Evolutionary conservation across 2,888 invertebrate species (phyloP).

Genomic region (Amblyteles armatorius): DNA sequence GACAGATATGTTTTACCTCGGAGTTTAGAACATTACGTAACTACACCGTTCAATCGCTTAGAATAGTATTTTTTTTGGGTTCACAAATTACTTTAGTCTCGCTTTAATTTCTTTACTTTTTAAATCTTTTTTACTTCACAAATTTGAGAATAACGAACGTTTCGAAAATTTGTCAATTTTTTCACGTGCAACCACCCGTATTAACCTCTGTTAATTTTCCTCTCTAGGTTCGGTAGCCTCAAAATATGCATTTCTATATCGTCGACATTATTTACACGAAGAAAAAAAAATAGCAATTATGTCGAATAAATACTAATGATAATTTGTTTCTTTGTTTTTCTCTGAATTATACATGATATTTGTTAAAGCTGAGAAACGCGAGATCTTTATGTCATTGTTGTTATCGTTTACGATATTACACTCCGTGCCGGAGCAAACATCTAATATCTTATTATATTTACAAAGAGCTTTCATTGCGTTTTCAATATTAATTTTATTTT

Average conservation of each 20-base stretch:
- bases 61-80: conserved; percentile 14
- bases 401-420: conserved; percentile 41
- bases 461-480: conserved; percentile 65
- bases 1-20: conserved; percentile 78
- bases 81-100: conserved; percentile 38
- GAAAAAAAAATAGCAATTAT: conserved; percentile 64
- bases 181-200: conserved; percentile 25
- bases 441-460: conserved; percentile 59
- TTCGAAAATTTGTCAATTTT: conserved; percentile 40
- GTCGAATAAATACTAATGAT: conserved; percentile 71
- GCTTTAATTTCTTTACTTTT: conserved; percentile 25
- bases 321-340: conserved; percentile 29
- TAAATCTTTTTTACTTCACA: conserved; percentile 20
- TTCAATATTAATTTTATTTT: conserved; percentile 39
- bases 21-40: conserved; percentile 69
- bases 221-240: conserved; percentile 33
- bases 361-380: conserved; percentile 73
- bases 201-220: conserved; percentile 15
- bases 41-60: conserved; percentile 51
- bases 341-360: conserved; percentile 71
- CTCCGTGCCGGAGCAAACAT: conserved; percentile 45
- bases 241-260: conserved; percentile 60
- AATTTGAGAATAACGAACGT: conserved; percentile 34
- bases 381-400: conserved; percentile 38
- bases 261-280: conserved; percentile 68